Evolutionary conservation across 2,888 invertebrate species (phyloP).

Genomic region (Epistrophe eligans): DNA sequence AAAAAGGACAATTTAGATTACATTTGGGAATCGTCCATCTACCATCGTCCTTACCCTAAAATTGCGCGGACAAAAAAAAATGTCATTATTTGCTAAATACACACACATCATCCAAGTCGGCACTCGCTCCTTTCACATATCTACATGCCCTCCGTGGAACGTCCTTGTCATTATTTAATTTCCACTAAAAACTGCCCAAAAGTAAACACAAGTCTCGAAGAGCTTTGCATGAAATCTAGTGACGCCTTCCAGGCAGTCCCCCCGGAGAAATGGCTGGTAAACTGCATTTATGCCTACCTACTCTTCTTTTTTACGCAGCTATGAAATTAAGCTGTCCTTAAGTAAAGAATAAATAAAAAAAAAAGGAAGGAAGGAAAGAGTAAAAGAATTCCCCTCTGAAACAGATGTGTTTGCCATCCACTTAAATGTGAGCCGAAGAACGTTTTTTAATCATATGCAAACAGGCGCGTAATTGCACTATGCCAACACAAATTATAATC

Average conservation of each 20-base stretch:
- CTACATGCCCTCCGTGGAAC: neutral
- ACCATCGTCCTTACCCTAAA: neutral
- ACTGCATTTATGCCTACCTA: conserved; percentile 22
- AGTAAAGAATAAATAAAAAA: conserved; percentile 20
- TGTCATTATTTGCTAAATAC: conserved; percentile 4
- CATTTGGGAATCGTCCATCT: conserved; percentile 20
- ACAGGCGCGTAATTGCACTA: conserved; percentile 68
- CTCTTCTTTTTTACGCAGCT: conserved; percentile 24
- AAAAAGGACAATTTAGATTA: conserved; percentile 14
- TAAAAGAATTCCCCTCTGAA: conserved; percentile 33
- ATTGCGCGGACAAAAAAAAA: neutral
- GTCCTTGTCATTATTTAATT: conserved; percentile 56
- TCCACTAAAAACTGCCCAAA: conserved; percentile 56
- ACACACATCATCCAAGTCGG: conserved; percentile 13
- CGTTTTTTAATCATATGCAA: conserved; percentile 71
- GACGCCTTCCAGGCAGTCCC: conserved; percentile 15
- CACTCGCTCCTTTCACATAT: neutral
- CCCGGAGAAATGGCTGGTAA: conserved; percentile 2
- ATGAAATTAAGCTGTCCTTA: conserved; percentile 57
- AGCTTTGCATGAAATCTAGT: neutral
- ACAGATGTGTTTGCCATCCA: conserved; percentile 63
- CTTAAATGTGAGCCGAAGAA: conserved; percentile 47
- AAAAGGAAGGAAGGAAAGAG: neutral
- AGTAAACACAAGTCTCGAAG: conserved; percentile 47
- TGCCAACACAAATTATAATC: conserved; percentile 66